These are phyloP conservation scores for Rhabdornis inornatus DNA, from an alignment of 2,113 vertebrate species.

Conservation along the genomic window DNA sequence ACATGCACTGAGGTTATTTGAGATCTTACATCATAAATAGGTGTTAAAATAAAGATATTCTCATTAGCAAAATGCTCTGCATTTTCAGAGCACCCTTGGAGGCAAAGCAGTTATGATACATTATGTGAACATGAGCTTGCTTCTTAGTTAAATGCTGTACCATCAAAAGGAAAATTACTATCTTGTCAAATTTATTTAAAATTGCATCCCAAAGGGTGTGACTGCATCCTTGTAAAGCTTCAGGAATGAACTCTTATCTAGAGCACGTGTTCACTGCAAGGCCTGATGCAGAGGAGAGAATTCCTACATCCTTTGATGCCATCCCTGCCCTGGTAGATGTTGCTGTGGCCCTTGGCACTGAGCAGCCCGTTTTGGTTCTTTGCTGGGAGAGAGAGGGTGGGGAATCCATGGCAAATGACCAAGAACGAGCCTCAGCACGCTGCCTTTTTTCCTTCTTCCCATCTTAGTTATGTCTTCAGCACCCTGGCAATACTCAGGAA, in stretches of 20 bases:
- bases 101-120: not conserved
- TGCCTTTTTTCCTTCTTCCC: not conserved
- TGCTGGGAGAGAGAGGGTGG: not conserved
- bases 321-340: not conserved
- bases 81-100: conserved; percentile 20
- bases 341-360: not conserved
- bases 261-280: conserved; percentile 13
- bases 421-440: not conserved
- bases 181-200: conserved; percentile 43
- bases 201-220: not conserved
- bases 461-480: not conserved
- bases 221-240: not conserved
- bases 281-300: not conserved
- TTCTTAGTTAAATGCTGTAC: conserved; percentile 12
- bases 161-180: conserved; percentile 49
- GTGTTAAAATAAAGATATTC: not conserved
- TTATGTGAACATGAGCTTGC: conserved; percentile 12
- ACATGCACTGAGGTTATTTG: not conserved
- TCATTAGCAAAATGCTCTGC: not conserved
- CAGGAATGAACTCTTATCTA: not conserved
- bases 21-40: not conserved
- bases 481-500: conserved; percentile 5
- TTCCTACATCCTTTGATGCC: not conserved
- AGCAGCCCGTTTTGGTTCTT: not conserved
- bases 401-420: not conserved